Evolutionary conservation across 2,888 invertebrate genomes (phyloP).

Genomic region (Metallyticus violacea): DNA sequence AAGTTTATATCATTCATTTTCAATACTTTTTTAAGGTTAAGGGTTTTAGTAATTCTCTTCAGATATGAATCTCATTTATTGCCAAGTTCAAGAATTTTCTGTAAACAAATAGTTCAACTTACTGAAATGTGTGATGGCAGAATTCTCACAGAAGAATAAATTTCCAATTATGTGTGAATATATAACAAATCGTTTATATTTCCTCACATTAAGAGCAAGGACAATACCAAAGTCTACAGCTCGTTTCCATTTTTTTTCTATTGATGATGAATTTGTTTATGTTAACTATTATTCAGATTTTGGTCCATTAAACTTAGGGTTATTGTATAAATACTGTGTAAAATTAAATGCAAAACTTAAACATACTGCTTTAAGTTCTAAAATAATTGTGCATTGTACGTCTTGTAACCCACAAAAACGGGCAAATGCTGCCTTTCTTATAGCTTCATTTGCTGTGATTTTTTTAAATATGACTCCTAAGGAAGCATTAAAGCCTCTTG

Average conservation of each 20-base stretch:
- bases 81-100: not conserved
- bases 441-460: constrained; percentile 75
- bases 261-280: constrained; percentile 76
- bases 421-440: constrained; percentile 83
- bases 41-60: not conserved
- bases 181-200: constrained; percentile 70
- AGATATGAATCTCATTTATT: too few species aligned
- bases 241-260: constrained; percentile 72
- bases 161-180: constrained; percentile 43
- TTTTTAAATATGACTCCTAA: constrained; percentile 68
- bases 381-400: constrained; percentile 78
- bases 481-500: constrained; percentile 63
- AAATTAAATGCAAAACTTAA: constrained; percentile 73
- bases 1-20: not conserved
- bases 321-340: constrained; percentile 79
- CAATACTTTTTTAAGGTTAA: not conserved
- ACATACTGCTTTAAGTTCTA: constrained; percentile 59
- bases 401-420: constrained; percentile 70
- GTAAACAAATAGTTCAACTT: not conserved
- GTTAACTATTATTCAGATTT: constrained; percentile 87
- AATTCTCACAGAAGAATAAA: not conserved
- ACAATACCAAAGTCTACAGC: constrained; percentile 62
- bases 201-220: constrained; percentile 64
- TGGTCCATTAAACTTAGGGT: constrained; percentile 84
- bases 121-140: not conserved